phyloP scores from a whole-genome alignment of 2,888 invertebrate genomes.

The Eubasilissa splendida region DNA sequence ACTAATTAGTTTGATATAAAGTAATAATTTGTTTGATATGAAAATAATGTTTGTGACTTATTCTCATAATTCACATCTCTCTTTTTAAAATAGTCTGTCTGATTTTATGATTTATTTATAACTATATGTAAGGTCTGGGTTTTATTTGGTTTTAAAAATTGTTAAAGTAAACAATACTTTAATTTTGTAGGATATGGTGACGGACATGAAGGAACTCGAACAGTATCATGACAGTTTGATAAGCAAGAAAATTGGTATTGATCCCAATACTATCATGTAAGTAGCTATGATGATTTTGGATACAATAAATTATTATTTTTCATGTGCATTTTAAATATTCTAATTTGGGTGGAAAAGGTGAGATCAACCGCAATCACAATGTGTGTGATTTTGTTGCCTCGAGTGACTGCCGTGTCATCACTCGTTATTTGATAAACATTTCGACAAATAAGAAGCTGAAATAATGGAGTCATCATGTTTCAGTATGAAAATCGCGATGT shows the following conservation, averaged over 20 bases:
- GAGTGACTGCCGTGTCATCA: too few species aligned
- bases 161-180: neutral
- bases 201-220: slow-evolving; percentile 78
- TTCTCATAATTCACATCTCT: neutral
- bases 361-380: too few species aligned
- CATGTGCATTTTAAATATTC: too few species aligned
- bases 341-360: too few species aligned
- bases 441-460: too few species aligned
- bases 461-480: too few species aligned
- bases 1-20: neutral
- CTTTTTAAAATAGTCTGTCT: neutral
- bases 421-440: too few species aligned
- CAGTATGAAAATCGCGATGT: too few species aligned
- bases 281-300: slow-evolving; percentile 59
- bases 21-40: neutral
- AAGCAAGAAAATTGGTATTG: slow-evolving; percentile 74
- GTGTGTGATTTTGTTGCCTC: too few species aligned
- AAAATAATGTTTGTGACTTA: neutral
- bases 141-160: neutral
- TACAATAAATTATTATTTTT: slow-evolving; percentile 9
- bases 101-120: too few species aligned
- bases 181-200: slow-evolving; percentile 76
- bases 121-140: neutral
- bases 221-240: slow-evolving; percentile 81
- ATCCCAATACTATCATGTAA: slow-evolving; percentile 75